phyloP scores from a whole-genome alignment of 2,113 vertebrate species.

The Eclectus roratus region DNA sequence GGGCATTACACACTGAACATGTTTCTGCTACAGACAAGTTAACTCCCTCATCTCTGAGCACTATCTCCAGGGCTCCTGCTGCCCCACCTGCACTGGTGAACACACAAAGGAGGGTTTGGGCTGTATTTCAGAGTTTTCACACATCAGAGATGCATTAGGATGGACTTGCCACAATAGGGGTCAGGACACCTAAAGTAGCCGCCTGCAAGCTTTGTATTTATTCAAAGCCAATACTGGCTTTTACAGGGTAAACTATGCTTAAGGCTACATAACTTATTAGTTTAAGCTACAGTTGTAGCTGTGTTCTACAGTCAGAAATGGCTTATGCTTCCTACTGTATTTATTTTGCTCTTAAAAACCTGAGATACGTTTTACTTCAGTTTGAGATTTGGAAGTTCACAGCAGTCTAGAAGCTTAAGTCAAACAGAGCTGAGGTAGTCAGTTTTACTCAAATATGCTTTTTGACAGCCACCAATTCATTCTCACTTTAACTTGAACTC shows the following conservation, averaged over 20 bases:
- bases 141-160: neutral
- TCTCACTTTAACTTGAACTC: neutral
- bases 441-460: neutral
- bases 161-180: neutral
- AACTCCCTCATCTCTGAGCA: neutral
- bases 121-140: neutral
- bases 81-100: neutral
- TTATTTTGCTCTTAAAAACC: conserved; percentile 60
- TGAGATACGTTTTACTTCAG: conserved; percentile 37
- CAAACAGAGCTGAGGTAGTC: conserved; percentile 65
- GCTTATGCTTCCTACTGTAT: conserved; percentile 55
- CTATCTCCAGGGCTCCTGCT: neutral
- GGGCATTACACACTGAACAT: neutral
- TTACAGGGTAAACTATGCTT: neutral
- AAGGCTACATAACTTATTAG: neutral
- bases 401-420: conserved; percentile 4
- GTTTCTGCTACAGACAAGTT: neutral
- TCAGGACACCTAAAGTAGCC: neutral
- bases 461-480: neutral
- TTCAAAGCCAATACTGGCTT: neutral
- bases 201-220: neutral
- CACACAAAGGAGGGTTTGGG: neutral
- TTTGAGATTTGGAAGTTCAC: conserved; percentile 1
- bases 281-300: conserved; percentile 20
- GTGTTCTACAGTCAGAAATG: conserved; percentile 14